Conservation (phyloP, 1,140 invertebrate genomes). For the Campoletis sonorensis region DNA sequence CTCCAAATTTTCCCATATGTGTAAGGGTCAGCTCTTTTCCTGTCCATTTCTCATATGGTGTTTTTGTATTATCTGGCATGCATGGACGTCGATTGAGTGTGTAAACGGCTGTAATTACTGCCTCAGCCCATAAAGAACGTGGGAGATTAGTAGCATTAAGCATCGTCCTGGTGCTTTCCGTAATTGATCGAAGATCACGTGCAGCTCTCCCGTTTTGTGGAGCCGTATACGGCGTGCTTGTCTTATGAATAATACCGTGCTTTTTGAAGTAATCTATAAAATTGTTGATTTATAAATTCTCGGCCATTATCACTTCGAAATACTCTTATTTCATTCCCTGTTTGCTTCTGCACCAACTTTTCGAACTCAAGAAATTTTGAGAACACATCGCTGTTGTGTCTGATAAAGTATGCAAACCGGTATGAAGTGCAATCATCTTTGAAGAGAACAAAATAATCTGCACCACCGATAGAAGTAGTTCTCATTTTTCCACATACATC, state of each 20-base stretch:
- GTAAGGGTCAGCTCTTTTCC: slow-evolving; percentile 46
- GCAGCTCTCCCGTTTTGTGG: slow-evolving; percentile 44
- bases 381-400: slow-evolving; percentile 35
- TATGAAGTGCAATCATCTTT: slow-evolving; percentile 46
- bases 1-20: slow-evolving; percentile 63
- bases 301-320: slow-evolving; percentile 37
- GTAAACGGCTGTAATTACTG: slow-evolving; percentile 48
- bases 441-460: slow-evolving; percentile 38
- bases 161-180: slow-evolving; percentile 46
- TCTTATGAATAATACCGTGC: slow-evolving; percentile 37
- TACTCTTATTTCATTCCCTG: slow-evolving; percentile 42
- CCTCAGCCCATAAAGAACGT: slow-evolving; percentile 53
- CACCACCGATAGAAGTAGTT: slow-evolving; percentile 24
- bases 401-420: slow-evolving; percentile 36
- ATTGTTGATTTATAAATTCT: slow-evolving; percentile 39
- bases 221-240: slow-evolving; percentile 31
- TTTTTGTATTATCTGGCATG: slow-evolving; percentile 17
- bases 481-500: slow-evolving; percentile 37
- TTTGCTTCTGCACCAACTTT: slow-evolving; percentile 36
- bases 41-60: slow-evolving; percentile 44
- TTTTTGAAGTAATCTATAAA: slow-evolving; percentile 36
- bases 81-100: slow-evolving; percentile 39
- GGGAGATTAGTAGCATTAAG: slow-evolving; percentile 44
- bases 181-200: slow-evolving; percentile 37
- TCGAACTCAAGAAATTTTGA: slow-evolving; percentile 39